Percentiles rank a stretch among this genome's conserved stretches.
phyloP scores from a whole-genome alignment of 2,888 invertebrate species.

The Bombylius discolor region DNA sequence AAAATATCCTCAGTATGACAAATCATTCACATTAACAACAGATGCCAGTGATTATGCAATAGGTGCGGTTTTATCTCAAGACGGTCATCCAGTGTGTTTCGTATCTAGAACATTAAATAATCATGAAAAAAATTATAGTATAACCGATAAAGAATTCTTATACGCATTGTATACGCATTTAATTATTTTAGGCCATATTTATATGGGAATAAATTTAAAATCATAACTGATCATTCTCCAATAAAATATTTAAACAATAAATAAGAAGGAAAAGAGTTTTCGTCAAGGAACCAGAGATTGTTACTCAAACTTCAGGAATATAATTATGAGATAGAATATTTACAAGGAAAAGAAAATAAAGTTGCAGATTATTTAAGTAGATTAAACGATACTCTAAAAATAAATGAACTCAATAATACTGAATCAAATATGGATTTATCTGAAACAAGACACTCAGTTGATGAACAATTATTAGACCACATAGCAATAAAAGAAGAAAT shows the following conservation, averaged over 20 bases:
- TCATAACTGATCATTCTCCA: constrained; percentile 10
- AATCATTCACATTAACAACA: constrained; percentile 8
- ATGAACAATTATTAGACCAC: constrained; percentile 10
- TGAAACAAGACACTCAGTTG: constrained; percentile 9
- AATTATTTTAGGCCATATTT: constrained; percentile 12
- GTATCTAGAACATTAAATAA: constrained; percentile 1
- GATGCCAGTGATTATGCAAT: constrained; percentile 12
- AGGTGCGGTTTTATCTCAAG: constrained; percentile 10
- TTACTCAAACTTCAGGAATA: constrained; percentile 9
- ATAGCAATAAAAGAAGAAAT: constrained; percentile 13
- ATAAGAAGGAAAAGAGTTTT: constrained; percentile 12
- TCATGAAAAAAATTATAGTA: constrained; percentile 4
- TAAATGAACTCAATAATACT: constrained; percentile 3
- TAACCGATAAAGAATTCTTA: constrained; percentile 1
- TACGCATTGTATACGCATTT: constrained; percentile 6
- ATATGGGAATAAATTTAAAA: constrained; percentile 11
- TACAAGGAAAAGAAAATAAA: constrained; percentile 12
- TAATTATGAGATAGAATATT: constrained; percentile 13
- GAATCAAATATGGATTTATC: constrained; percentile 10
- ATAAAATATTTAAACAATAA: constrained; percentile 11
- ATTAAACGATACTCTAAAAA: constrained; percentile 6
- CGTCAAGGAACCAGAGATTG: constrained; percentile 9
- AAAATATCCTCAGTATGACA: constrained; percentile 12
- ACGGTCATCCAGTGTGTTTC: constrained; percentile 5
- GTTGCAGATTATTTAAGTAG: constrained; percentile 14